These are phyloP conservation scores for Drepana falcataria DNA, from an alignment of 2,888 invertebrate species.

Conservation along the genomic window DNA sequence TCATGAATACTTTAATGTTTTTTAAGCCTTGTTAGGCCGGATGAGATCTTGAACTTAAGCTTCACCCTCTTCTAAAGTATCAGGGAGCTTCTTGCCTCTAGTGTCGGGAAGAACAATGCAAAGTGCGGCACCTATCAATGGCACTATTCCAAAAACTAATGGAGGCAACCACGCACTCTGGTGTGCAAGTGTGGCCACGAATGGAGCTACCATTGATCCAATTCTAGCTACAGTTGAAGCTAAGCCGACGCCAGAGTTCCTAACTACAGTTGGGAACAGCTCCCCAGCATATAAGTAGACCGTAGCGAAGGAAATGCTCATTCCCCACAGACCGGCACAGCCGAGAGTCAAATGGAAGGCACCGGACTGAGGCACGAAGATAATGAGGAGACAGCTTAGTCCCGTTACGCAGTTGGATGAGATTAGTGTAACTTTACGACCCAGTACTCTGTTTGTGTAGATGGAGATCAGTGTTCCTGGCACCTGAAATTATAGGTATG, in stretches of 20 bases:
- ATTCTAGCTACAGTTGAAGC: conserved; percentile 91
- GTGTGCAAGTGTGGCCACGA: conserved; percentile 83
- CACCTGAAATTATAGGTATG: conserved; percentile 47
- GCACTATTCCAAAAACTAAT: conserved; percentile 83
- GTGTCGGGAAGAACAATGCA: conserved; percentile 88
- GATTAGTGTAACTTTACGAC: conserved; percentile 83
- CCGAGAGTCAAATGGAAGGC: conserved; percentile 81
- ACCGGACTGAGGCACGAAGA: conserved; percentile 68
- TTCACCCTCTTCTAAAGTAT: conserved; percentile 90
- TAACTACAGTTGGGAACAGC: conserved; percentile 91
- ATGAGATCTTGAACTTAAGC: conserved; percentile 31
- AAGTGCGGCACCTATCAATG: conserved; percentile 82
- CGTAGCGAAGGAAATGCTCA: conserved; percentile 90
- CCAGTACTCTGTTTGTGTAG: conserved; percentile 81
- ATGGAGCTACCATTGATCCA: conserved; percentile 92
- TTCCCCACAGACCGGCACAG: conserved; percentile 87
- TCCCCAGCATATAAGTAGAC: conserved; percentile 93
- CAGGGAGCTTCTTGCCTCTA: conserved; percentile 85
- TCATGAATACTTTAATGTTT: conserved; percentile 26
- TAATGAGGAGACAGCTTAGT: conserved; percentile 81
- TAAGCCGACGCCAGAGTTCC: conserved; percentile 91
- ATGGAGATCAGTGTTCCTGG: conserved; percentile 82
- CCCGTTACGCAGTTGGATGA: conserved; percentile 82
- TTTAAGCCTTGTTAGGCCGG: conserved; percentile 14
- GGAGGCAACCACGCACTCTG: conserved; percentile 82